These are phyloP conservation scores for Acanthisitta chloris DNA, from an alignment of 2,113 vertebrate genomes.

Conservation along the genomic window DNA sequence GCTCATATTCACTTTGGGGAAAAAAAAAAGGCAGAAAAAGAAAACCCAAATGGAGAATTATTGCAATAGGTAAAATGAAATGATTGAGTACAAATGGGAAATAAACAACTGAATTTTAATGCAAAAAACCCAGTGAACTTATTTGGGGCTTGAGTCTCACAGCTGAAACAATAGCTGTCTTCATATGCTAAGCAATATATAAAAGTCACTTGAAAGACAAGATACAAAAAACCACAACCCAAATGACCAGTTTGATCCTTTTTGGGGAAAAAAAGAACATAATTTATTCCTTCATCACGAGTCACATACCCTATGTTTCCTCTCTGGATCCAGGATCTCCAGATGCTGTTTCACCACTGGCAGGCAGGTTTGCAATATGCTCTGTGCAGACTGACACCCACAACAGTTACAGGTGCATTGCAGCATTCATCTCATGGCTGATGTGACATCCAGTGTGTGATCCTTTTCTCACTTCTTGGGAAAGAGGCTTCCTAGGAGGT, in stretches of 20 bases:
- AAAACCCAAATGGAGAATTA: not conserved
- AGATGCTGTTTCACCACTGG: not conserved
- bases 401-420: not conserved
- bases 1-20: not conserved
- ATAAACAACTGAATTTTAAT: not conserved
- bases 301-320: not conserved
- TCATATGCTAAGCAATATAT: not conserved
- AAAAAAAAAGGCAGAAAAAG: not conserved
- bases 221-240: fast-evolving
- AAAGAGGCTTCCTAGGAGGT: not conserved
- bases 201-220: not conserved
- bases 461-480: not conserved
- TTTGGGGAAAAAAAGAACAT: fast-evolving
- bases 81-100: not conserved
- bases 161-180: not conserved
- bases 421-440: not conserved
- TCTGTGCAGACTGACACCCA: not conserved
- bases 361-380: not conserved
- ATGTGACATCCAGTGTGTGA: not conserved
- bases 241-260: not conserved
- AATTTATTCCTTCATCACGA: not conserved
- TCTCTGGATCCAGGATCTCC: not conserved
- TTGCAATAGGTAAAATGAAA: not conserved
- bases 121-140: not conserved
- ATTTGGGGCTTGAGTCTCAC: not conserved